Evolutionary conservation across 2,888 invertebrate genomes (phyloP), one percentile per base, ranked within the genome.

Genomic region (Notodonta ziczac): DNA sequence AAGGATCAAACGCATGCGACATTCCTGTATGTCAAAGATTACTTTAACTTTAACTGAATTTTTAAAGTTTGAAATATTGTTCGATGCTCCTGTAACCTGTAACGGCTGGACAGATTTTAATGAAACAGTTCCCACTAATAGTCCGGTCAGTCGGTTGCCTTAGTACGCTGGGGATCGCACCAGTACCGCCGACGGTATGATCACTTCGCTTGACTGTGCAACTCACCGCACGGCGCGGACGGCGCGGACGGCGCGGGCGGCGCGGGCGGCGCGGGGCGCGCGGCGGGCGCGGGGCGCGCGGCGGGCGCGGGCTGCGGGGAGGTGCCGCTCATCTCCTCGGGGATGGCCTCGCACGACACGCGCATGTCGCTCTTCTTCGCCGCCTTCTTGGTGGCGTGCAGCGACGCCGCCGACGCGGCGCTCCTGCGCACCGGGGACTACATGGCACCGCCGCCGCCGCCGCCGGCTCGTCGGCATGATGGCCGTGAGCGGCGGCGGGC

Each of bases 341-440:
- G 98, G 81, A 98, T 98, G 61, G 98, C 97, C 90, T 98, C 98
- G 87, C 97, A 98, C 83, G 97, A 97, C 16, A 97, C 97, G 73
- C 97, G 95, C 95, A 96, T 96, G 87, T 97, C 97, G 88, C 97
- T 97, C 73, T 95, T 96, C 91, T 97, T 97, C 57, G 89, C 88
- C 63, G 94, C 95, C 85, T 96, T 96, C 83, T 95, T 95, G 35
- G 69, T 66, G 56, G 90, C 85, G 78, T 94, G 95, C 72, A 90
- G 78, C 64, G 93, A 74, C 74, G 81, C 76, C 60, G 88, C 74
- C 5, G 83, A 13, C 73, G 61, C 80, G 80, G 66, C 82, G 73
- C 46, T 13, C 8, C 62, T 44, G 54, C 44, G 12, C 13, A 46
- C 12, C 24, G 24, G 44, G n/a, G 35, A 61, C 40, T 48, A 42